Base-by-base conservation (phyloP, 2,888 invertebrate species). In the Xanthorhoe spadicearia region DNA sequence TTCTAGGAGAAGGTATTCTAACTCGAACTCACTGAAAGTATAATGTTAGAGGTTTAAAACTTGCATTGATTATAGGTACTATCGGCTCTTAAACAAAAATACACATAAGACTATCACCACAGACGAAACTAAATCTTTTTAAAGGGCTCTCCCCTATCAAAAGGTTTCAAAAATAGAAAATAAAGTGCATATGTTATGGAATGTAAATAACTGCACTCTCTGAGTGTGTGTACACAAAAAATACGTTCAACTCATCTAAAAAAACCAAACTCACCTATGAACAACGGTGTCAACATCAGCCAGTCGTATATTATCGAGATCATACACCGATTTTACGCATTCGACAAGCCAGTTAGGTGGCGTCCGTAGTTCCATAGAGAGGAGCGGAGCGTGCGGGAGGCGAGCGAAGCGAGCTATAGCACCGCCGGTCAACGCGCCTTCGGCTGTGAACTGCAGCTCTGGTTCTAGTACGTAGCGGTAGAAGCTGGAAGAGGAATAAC, bases 311-410 rank as follows among this genome's bases (percentile, higher is more conserved):
- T 99, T 99, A 86, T 99, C 99, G 77, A 99, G 94, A 92, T 99
- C 99, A 86, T 99, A 98, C 0, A 98, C 97, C 5, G 98, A 97
- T 74, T 96, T 94, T 57, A 98, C 97, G 70, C 97, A 97, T 92
- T 98, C 98, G 7, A 98, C 98, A 77, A 99, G 94, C 99, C 99
- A 99, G 89, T 98, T 98, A 86, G 99, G 97, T 10, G 99, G 99
- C 13, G 98, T 97, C 77, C 97, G 94, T 74, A 93, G 81, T 62
- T 93, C 93, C 86, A 93, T 95, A 0, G 99, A 99, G 54, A 99
- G 94, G 52, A 99, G 92, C 10, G 99, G 97, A 72, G 98, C 97
- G 73, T 97, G 96, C 3, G 99, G 99, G 85, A 99, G 94, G 56
- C 97, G 97, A 9, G 95, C 94, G 89, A 99, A 99, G 67, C 95